Evolutionary conservation across 2,888 invertebrate genomes (phyloP), one percentile per base, ranked within the genome.

Genomic region (Ichneumoninae sp.): DNA sequence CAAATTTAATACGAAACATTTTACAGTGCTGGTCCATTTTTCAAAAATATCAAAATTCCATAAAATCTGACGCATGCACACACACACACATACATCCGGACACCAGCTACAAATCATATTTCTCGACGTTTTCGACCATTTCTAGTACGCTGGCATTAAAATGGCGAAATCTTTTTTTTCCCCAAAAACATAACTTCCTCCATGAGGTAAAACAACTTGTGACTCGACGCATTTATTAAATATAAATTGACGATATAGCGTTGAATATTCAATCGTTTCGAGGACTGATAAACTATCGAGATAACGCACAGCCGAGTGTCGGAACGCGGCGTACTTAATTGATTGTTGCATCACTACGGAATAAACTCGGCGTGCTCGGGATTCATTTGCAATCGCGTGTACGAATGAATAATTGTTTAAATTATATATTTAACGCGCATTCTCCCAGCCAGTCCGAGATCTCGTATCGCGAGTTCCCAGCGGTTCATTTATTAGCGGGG

Each of bases 331-430:
- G 26, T 26, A n/a, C 66, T 60, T 71, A 71, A 79, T 79, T 62
- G 70, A 79, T 71, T 33, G 30, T 62, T 62, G 62, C 78, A 62
- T 71, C 62, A 79, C 62, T 26, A 22, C 26, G 22, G 26, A 36
- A 40, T 71, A 6, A 26, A 44, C n/a, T 40, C 30, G 22, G 69
- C 62, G 68, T 70, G 44, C 44, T 44, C 44, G 50, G 60, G 78
- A 62, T 78, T 33, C 50, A 78, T 60, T 33, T 22, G 60, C 69
- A 65, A 62, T 79, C 40, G 69, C 57, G 60, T 62, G 16, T 30
- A 33, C n/a, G 60, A 60, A 79, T 79, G 33, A 79, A 62, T 62
- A 71, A 79, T 62, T 79, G 47, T 65, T 79, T 50, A 50, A 52
- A 71, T 62, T n/a, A 40, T 60, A 71, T 79, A 71, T 79, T 79